These are phyloP conservation scores for Marasmarcha lunaedactyla DNA, from an alignment of 2,888 invertebrate species.

Conservation along the genomic window DNA sequence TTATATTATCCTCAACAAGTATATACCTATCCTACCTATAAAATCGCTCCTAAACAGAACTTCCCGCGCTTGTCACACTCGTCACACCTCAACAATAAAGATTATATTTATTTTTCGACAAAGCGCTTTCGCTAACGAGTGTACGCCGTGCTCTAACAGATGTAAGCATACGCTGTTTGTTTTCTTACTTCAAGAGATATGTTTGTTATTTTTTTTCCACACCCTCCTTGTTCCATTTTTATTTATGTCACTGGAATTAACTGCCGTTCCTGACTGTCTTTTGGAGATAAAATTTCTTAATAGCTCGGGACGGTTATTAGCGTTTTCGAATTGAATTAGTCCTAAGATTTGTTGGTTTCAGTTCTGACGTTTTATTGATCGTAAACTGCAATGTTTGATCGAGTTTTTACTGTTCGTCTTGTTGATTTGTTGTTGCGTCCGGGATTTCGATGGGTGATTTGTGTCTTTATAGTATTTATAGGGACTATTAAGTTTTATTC, in stretches of 20 bases:
- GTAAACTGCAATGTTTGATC: neutral
- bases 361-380: neutral
- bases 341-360: slow-evolving; percentile 18
- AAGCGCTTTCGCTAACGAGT: slow-evolving; percentile 16
- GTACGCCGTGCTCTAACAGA: slow-evolving; percentile 61
- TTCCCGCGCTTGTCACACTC: no score
- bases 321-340: slow-evolving; percentile 19
- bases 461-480: no score
- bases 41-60: no score
- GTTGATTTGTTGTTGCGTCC: slow-evolving; percentile 8
- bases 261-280: slow-evolving; percentile 38
- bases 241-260: slow-evolving; percentile 66
- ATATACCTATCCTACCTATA: no score
- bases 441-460: no score
- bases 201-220: slow-evolving; percentile 57
- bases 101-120: neutral
- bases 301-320: slow-evolving; percentile 31
- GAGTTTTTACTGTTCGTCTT: neutral
- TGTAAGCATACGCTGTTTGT: slow-evolving; percentile 69
- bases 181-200: slow-evolving; percentile 65
- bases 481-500: no score
- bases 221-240: slow-evolving; percentile 41
- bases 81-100: no score
- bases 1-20: no score
- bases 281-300: slow-evolving; percentile 48